Base-by-base conservation (phyloP, 2,797 vertebrate species). In the Phataginus tetradactyla region DNA sequence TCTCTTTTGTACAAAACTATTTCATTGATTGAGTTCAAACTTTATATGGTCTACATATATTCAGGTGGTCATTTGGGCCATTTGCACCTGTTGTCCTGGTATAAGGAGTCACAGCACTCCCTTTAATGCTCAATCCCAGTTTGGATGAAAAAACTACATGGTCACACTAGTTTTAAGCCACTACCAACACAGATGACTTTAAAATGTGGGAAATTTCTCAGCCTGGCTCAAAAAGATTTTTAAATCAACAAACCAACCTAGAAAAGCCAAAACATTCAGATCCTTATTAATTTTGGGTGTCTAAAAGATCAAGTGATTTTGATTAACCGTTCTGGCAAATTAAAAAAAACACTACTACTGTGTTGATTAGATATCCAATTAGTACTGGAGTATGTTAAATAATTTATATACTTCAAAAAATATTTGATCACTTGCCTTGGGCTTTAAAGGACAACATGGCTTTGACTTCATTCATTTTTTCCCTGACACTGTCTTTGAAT, bases 121-220 rank as follows among this genome's bases (percentile, higher is more conserved):
- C 39, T 93, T 93, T 69, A 51, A 61, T 53, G 93, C 53, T 90
- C 68, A 81, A 34, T 63, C n/a, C 37, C 7, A 29, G 32, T 80
- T 80, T 57, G 55, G 23, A 69, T 74, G 49, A 79, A 57, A 94
- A 95, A 95, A 81, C 77, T 80, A 66, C 25, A 59, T 12, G 6
- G 63, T 64, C 55, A 77, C 13, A 69, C 74, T 57, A 89, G 45
- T 63, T 93, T 90, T 90, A 95, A 87, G 64, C 49, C 29, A 94
- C 10, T 68, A 53, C 66, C 49, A 86, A 78, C 25, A 80, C 7
- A 79, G 51, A 75, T 53, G 53, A 68, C 34, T 86, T 85, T 92
- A 88, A 63, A 92, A 92, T 49, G 53, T 55, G 66, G 6, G 39
- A 45, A 90, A 88, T 59, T 88, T 96, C 49, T 91, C 84, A 79